Evolutionary conservation across 35 echinoderm and acorn worm species (phyloP), one percentile per base, ranked within the genome.

Genomic region (Hemicentrotus pulcherrimus): DNA sequence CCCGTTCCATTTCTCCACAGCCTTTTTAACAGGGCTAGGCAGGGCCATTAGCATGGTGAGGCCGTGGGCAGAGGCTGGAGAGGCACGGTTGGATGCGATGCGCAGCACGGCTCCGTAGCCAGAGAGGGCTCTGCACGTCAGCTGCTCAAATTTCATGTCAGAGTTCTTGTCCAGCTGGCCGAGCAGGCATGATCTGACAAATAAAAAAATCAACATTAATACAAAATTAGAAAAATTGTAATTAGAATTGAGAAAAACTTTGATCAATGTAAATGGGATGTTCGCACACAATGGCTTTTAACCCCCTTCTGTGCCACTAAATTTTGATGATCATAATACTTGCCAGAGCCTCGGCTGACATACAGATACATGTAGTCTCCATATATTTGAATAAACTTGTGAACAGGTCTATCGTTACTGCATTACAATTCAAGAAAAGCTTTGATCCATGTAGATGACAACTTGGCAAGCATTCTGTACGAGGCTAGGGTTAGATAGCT

Each of bases 1-100:
- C 9, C 92, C 48, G 91, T 96, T 98, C 98, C 98, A 99, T 91
- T 99, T 99, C 95, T 96, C 96, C 65, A 99, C 97, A 48, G 94
- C 96, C 31, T 96, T 96, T 32, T 94, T 86, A 9, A 98, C 96
- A 86, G 96, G 61, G 9, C 92, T 91, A 0, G 98, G 96, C 70
- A 99, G 59, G 5, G 94, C 96, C 47, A 88, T 70, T 16, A 95
- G 96, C 92, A 97, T 92, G 12, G 94, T 71, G 0, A 95, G 59
- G n/a, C 97, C 95, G 41, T 94, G 88, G 28, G 95, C 94, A 8
- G 95, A 93, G 6, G 93, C 86, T 18, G 92, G 91, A 48, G 95
- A 96, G 28, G 96, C 94, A 22, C 92, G 94, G 95, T 91, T 91
- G 19, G 98, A 98, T 86, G 95, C 87, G 32, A 98, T 95, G 58